Conservation (phyloP, 2,113 vertebrate genomes). For the Guaruba guarouba region DNA sequence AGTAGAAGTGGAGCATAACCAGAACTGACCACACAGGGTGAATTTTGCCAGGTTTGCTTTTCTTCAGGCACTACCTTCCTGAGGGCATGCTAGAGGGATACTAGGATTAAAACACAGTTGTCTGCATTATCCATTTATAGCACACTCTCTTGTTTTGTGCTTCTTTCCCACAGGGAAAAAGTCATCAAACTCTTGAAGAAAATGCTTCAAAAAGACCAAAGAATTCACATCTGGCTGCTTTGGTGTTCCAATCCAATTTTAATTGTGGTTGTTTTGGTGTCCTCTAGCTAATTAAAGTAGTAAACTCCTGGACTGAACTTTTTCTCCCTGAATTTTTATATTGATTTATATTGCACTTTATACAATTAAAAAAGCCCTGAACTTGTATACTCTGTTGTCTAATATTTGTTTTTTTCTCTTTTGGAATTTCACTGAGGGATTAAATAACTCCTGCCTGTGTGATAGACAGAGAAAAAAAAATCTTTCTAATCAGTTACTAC, state of each 20-base stretch:
- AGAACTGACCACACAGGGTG: neutral
- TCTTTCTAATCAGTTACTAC: neutral
- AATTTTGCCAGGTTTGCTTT: neutral
- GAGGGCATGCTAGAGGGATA: neutral
- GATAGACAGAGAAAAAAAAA: neutral
- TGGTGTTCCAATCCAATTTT: neutral
- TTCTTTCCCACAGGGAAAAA: conserved; percentile 36
- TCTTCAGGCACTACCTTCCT: neutral
- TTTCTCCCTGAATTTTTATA: neutral
- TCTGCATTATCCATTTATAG: neutral
- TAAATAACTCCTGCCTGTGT: neutral
- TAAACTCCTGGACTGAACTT: neutral
- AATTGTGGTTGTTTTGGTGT: neutral
- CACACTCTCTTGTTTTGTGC: neutral
- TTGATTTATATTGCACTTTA: conserved; percentile 15
- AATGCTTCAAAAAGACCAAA: neutral
- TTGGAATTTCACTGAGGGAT: neutral
- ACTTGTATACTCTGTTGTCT: neutral
- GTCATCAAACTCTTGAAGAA: neutral
- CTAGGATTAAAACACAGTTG: neutral
- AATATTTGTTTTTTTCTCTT: neutral
- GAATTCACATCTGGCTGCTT: neutral
- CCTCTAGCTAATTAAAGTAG: neutral
- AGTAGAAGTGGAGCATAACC: neutral
- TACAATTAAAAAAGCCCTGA: neutral